Base-by-base conservation (phyloP, 2,888 invertebrate genomes). In the Cetonia aurata region DNA sequence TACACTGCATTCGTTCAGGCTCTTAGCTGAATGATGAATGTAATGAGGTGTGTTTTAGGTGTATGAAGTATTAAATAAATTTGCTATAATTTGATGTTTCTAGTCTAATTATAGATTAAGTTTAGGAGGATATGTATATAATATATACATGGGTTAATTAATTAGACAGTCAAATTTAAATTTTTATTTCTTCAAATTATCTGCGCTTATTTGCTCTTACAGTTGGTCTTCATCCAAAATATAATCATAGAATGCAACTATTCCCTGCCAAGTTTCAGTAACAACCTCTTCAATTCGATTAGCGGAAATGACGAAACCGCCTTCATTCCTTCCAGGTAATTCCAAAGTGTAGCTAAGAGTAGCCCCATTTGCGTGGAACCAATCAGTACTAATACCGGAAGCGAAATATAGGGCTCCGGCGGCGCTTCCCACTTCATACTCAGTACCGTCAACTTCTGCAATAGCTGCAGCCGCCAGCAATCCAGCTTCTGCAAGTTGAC, bases 341-440 rank as follows among this genome's bases (percentile, higher is more conserved):
- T 92, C 92, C 77, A 89, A 86, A 3, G 91, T 91, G 74, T 89
- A 91, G 0, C 89, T 79, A n/a, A 92, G 80, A 0, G 88, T 87
- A 57, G 90, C 86, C 0, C 87, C 88, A 0, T 85, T 83, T 0
- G 78, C 87, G 78, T 88, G 88, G 0, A 89, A 89, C 81, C 89
- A 92, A 76, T 92, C 92, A 78, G 90, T 90, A 75, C 91, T 87
- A 15, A 89, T 89, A 10, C 92, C 92, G 15, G 89, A 80, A 0
- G 89, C 88, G 0, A 84, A 82, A 74, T 90, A 84, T 0, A 90
- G 80, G 10, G 86, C 85, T 60, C 74, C 72, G 0, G 86, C 77
- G 13, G 81, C 79, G 62, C 73, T 78, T 12, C 90, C 90, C 55
- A 89, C 87, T 0, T 82, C 79, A 73, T 90, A 90, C 9, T 75